Percentiles rank a stretch among this genome's conserved stretches.
These are phyloP conservation scores for Amphimedon queenslandica DNA, from an alignment of 37 sponge, comb jelly and placozoan genomes.

Conservation along the genomic window DNA sequence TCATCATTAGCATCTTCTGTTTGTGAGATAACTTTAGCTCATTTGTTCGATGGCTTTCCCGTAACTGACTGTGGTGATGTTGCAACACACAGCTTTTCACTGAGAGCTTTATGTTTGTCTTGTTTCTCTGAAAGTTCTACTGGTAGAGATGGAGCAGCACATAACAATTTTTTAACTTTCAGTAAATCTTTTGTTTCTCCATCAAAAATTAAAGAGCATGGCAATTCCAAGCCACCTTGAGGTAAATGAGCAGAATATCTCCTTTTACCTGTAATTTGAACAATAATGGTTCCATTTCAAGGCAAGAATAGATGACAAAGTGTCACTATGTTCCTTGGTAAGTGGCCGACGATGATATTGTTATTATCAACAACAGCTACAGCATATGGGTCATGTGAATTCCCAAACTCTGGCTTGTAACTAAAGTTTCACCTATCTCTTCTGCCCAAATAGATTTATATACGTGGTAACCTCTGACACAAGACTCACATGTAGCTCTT, in stretches of 20 bases:
- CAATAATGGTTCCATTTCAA: slow-evolving; percentile 10
- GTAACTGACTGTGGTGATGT: no score
- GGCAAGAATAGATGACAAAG: slow-evolving; percentile 22
- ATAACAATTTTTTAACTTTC: slow-evolving; percentile 3
- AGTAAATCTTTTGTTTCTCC: not conserved
- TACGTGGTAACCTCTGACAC: slow-evolving; percentile 14
- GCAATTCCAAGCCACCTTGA: slow-evolving; percentile 34
- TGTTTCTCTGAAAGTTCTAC: not conserved
- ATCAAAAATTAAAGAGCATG: slow-evolving; percentile 6
- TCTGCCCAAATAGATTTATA: slow-evolving; percentile 10
- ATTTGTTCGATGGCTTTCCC: no score
- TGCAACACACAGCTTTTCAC: no score
- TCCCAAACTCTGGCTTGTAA: slow-evolving; percentile 11
- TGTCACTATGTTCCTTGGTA: slow-evolving; percentile 25
- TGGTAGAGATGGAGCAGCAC: not conserved
- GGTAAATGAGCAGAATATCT: slow-evolving; percentile 8
- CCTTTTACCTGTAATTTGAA: slow-evolving; percentile 4
- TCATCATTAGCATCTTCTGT: not conserved
- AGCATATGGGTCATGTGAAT: slow-evolving; percentile 16
- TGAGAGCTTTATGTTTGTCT: no score
- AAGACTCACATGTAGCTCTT: not conserved
- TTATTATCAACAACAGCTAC: slow-evolving; percentile 14
- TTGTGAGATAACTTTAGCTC: not conserved
- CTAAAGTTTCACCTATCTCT: slow-evolving; percentile 7
- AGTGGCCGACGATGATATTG: slow-evolving; percentile 10